Evolutionary conservation across 2,888 invertebrate genomes (phyloP).

Genomic region (Scaptodrosophila latifasciaeformis): DNA sequence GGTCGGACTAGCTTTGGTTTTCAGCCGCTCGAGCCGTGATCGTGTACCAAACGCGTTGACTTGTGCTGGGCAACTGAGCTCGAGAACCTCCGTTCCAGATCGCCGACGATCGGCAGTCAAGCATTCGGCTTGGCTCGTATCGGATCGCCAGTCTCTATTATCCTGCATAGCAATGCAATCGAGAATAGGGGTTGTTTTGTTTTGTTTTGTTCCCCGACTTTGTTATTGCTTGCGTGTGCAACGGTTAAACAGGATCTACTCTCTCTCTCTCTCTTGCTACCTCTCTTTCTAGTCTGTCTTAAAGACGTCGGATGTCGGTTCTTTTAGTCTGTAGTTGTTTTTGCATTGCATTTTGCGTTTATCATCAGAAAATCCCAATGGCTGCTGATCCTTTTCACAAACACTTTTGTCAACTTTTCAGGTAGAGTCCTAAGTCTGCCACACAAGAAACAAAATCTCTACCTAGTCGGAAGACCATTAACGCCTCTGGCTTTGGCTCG

Average conservation of each 20-base stretch:
- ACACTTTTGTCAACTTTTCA: conserved; percentile 63
- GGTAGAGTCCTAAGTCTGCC: conserved; percentile 46
- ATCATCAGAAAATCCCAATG: conserved; percentile 29
- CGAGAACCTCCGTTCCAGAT: conserved; percentile 57
- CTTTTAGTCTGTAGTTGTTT: conserved; percentile 46
- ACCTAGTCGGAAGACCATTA: conserved; percentile 33
- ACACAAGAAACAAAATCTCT: conserved; percentile 33
- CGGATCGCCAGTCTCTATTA: conserved; percentile 30
- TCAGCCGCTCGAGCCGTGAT: conserved; percentile 23
- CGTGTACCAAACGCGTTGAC: conserved; percentile 60
- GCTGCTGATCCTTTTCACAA: conserved; percentile 57
- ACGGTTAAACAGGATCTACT: conserved; percentile 39
- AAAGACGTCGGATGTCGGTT: conserved; percentile 14
- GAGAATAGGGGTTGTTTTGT: conserved; percentile 50
- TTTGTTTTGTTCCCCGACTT: not conserved
- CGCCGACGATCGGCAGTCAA: conserved; percentile 37
- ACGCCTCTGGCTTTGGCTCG: conserved; percentile 2
- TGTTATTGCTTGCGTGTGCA: conserved; percentile 10
- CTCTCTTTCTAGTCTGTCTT: not conserved
- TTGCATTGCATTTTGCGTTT: conserved; percentile 48
- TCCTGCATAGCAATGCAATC: conserved; percentile 52
- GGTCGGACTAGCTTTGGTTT: not conserved
- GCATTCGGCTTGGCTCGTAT: not conserved
- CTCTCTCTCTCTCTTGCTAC: conserved; percentile 1
- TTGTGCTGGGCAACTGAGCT: conserved; percentile 66